Percentiles rank a stretch among this genome's conserved stretches.
These are phyloP conservation scores for Strix aluco DNA, from an alignment of 2,113 vertebrate species.

Conservation along the genomic window DNA sequence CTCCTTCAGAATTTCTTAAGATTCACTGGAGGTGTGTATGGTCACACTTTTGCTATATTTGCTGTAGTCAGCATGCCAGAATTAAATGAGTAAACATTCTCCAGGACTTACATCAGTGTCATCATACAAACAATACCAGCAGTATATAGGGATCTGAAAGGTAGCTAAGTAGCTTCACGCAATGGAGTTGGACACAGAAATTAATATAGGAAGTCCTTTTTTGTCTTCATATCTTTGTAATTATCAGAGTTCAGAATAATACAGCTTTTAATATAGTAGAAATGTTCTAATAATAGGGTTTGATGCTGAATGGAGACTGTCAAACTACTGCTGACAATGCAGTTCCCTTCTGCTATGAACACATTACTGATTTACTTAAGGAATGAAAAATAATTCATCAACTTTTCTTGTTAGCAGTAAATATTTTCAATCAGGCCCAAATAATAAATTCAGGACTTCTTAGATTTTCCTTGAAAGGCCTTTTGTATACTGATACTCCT, in stretches of 20 bases:
- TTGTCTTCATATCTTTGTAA: not conserved
- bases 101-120: not conserved
- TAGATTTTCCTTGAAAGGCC: not conserved
- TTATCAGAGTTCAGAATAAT: not conserved
- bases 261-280: not conserved
- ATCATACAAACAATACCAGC: not conserved
- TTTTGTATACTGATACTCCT: not conserved
- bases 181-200: not conserved
- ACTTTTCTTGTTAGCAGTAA: not conserved
- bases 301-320: not conserved
- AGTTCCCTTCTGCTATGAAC: not conserved
- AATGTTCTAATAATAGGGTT: not conserved
- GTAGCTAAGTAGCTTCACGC: not conserved
- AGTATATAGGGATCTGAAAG: not conserved
- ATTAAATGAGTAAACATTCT: slow-evolving; percentile 13
- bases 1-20: not conserved
- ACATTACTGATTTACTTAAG: not conserved
- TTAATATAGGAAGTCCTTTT: not conserved
- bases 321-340: not conserved
- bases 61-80: slow-evolving; percentile 10
- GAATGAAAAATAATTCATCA: not conserved
- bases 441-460: not conserved
- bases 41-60: not conserved
- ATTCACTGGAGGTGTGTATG: not conserved
- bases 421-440: not conserved